phyloP scores from a whole-genome alignment of 2,113 vertebrate species.

The Pagrus major region DNA sequence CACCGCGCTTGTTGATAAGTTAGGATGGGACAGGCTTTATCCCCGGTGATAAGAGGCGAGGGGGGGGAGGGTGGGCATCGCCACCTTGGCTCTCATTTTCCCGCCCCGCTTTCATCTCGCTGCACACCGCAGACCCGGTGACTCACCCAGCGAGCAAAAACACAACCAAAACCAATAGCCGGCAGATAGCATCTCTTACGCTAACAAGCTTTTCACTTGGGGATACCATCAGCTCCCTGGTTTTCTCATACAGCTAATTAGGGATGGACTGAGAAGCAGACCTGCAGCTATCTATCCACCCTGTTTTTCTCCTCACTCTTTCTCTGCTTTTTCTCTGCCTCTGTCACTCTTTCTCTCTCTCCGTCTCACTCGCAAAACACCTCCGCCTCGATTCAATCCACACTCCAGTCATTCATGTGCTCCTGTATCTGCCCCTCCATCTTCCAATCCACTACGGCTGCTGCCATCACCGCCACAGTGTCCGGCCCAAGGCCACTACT shows the following conservation, averaged over 20 bases:
- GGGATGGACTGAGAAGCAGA: constrained; percentile 71
- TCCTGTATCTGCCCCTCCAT: constrained; percentile 52
- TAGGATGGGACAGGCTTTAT: constrained; percentile 65
- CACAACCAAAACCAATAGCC: constrained; percentile 82
- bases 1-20: constrained; percentile 58
- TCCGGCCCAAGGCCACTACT: constrained; percentile 75
- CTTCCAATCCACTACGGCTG: constrained; percentile 51
- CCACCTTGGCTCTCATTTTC: constrained; percentile 69
- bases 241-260: constrained; percentile 79
- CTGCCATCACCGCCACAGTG: constrained; percentile 56
- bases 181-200: constrained; percentile 81
- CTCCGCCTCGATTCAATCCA: constrained; percentile 20
- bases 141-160: constrained; percentile 75
- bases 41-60: constrained; percentile 47
- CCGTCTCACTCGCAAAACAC: neutral
- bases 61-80: constrained; percentile 29
- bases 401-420: constrained; percentile 38
- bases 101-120: constrained; percentile 74
- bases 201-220: constrained; percentile 83
- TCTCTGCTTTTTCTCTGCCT: constrained; percentile 33
- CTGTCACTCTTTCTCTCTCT: constrained; percentile 5
- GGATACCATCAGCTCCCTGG: constrained; percentile 73
- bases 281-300: constrained; percentile 73
- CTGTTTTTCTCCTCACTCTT: constrained; percentile 57
- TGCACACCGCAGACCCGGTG: constrained; percentile 67